Base-by-base conservation (phyloP, 2,888 invertebrate species). In the Agriopis marginaria region DNA sequence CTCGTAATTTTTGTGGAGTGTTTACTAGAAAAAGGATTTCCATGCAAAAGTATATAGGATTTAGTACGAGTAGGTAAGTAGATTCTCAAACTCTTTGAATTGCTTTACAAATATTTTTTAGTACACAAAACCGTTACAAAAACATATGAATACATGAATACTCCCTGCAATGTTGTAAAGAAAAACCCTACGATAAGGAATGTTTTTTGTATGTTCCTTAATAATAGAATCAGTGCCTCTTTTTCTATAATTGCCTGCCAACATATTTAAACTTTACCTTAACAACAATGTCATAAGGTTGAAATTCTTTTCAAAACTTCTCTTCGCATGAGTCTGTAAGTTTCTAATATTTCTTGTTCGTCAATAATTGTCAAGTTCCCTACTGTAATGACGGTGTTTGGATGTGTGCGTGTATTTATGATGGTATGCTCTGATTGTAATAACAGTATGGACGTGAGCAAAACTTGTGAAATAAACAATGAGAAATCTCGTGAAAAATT, bases 301-400 rank as follows among this genome's bases (percentile, higher is more conserved):
- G 47, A 60, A 60, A 17, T 54, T 60, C 23, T 32, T 32, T 47
- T 63, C n/a, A 44, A 10, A 39, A 32, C 17, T 17, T 39, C 49
- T 44, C 60, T 14, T 9, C 32, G 14, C 6, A 11, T 64, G 68
- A 51, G 64, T 68, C 54, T 8, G 63, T 64, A 45, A 66, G 64
- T 71, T 73, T 73, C 74, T 75, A 74, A 76, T 76, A 74, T 73
- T 74, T 76, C 74, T 74, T 71, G 73, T 72, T 68, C 75, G 65
- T 69, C 72, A 75, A 77, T 76, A 78, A 77, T 80, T 78, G 70
- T 77, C 69, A 72, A 70, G 77, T 72, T 75, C 72, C 73, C 70
- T 66, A 68, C 66, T 65, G 73, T 78, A 77, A 79, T 76, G 75
- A 76, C 59, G 64, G 73, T 70, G 59, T 73, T 60, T 69, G 63